Evolutionary conservation across 2,888 invertebrate species (phyloP).

Genomic region (Acleris literana): DNA sequence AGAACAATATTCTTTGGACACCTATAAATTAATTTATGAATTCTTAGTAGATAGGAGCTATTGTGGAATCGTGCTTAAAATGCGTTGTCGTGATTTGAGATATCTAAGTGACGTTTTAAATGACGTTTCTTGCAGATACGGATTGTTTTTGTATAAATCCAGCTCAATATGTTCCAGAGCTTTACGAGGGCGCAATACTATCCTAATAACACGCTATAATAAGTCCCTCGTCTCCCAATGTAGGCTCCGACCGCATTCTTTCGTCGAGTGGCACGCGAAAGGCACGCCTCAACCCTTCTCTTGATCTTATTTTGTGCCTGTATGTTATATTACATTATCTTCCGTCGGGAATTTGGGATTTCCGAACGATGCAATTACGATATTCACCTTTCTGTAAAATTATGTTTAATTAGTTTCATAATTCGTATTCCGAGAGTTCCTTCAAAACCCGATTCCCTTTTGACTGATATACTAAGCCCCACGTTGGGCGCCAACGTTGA

Average conservation of each 20-base stretch:
- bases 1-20: slow-evolving; percentile 41
- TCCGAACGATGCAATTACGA: slow-evolving; percentile 25
- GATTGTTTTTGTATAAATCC: slow-evolving; percentile 17
- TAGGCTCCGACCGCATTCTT: slow-evolving; percentile 30
- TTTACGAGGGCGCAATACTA: slow-evolving; percentile 15
- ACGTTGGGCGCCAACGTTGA: slow-evolving; percentile 22
- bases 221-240: slow-evolving; percentile 11
- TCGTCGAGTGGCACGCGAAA: slow-evolving; percentile 17
- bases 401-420: neutral
- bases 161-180: slow-evolving; percentile 13
- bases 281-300: slow-evolving; percentile 27
- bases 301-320: slow-evolving; percentile 24
- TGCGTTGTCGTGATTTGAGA: neutral
- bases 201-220: slow-evolving; percentile 32
- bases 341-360: slow-evolving; percentile 21
- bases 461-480: slow-evolving; percentile 9
- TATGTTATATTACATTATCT: slow-evolving; percentile 19
- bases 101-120: neutral
- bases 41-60: slow-evolving; percentile 1
- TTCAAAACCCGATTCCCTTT: neutral
- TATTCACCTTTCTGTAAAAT: slow-evolving; percentile 9
- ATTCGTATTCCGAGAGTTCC: too few species aligned
- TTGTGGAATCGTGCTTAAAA: neutral
- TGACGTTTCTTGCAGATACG: neutral
- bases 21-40: neutral